Base-by-base conservation (phyloP, 2,113 vertebrate species). In the Heterochromis multidens region DNA sequence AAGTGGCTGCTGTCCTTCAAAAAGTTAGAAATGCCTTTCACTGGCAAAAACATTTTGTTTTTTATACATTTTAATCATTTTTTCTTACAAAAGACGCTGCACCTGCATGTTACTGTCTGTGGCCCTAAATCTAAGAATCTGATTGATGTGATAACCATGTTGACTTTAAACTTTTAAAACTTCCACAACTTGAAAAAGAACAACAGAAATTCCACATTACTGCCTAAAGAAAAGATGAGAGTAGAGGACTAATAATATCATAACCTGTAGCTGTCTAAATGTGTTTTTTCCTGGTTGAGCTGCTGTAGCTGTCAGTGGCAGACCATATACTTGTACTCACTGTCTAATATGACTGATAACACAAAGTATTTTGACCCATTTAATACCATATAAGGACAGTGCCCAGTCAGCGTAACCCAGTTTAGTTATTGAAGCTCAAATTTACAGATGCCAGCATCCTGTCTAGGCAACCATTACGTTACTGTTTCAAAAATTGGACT, bases 1-100 rank as follows among this genome's bases (percentile, higher is more conserved):
- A 40, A 81, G 21, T 35, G 6, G 27, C 17, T 23, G 56, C 33
- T 49, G 90, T 79, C 90, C 89, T 91, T 91, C 82, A 92, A 40
- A 87, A 88, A 88, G 85, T 89, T 88, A 62, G 2, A 37, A 61
- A 81, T 77, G 61, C 35, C 33, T 79, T 78, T 79, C 59, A 85
- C 49, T 84, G 74, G 78, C 67, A 57, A 16, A 52, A 67, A 84
- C 14, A 81, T 79, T 82, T 52, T 4, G 14, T 21, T 10, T 74
- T 79, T 23, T 19, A 29, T 31, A 4, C 52, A 54, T 31, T 21
- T 29, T 11, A 1, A 25, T 52, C 46, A 21, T 52, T 31, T 72
- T 72, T 52, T 6, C 25, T 52, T 52, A 31, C 10, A 52, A 31
- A 10, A 72, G 43, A 31, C 43, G 6, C 16, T 19, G 25, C 29